These are phyloP conservation scores for Zygaena filipendulae DNA, from an alignment of 2,888 invertebrate genomes.

Conservation along the genomic window DNA sequence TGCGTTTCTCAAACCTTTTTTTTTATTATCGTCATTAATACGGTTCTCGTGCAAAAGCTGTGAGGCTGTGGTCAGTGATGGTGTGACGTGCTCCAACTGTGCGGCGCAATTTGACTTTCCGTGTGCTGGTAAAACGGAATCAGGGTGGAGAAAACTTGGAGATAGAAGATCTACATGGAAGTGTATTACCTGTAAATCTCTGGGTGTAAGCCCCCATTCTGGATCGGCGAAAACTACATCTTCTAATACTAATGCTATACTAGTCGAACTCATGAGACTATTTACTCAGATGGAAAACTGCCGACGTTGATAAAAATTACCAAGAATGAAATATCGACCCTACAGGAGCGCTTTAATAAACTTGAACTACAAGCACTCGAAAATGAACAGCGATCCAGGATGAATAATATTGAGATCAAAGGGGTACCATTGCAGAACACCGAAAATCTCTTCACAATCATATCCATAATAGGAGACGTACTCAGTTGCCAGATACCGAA, in stretches of 20 bases:
- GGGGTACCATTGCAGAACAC: conserved; percentile 4
- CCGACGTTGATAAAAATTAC: conserved; percentile 5
- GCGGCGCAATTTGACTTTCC: conserved; percentile 7
- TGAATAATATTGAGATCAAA: conserved; percentile 14
- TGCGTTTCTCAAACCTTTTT: conserved; percentile 7
- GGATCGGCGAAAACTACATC: no score
- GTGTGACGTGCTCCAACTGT: conserved; percentile 5
- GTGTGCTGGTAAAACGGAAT: conserved; percentile 10
- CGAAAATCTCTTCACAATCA: conserved; percentile 6
- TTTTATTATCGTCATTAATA: no score
- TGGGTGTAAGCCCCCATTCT: background rate
- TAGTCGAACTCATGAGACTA: conserved; percentile 4
- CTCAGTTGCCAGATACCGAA: conserved; percentile 5
- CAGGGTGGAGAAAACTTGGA: conserved; percentile 8
- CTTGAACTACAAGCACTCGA: conserved; percentile 1
- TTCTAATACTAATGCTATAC: no score
- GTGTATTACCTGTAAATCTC: conserved; percentile 5
- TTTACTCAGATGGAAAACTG: conserved; percentile 3
- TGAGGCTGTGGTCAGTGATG: conserved; percentile 3
- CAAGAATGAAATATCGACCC: conserved; percentile 1
- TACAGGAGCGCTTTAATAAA: conserved; percentile 2
- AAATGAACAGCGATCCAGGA: conserved; percentile 7
- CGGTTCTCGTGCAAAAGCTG: conserved; percentile 6
- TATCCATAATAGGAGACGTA: conserved; percentile 4
- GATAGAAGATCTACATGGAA: conserved; percentile 9